Conservation (phyloP, 2,113 vertebrate genomes). For the Amblyornis subalaris region DNA sequence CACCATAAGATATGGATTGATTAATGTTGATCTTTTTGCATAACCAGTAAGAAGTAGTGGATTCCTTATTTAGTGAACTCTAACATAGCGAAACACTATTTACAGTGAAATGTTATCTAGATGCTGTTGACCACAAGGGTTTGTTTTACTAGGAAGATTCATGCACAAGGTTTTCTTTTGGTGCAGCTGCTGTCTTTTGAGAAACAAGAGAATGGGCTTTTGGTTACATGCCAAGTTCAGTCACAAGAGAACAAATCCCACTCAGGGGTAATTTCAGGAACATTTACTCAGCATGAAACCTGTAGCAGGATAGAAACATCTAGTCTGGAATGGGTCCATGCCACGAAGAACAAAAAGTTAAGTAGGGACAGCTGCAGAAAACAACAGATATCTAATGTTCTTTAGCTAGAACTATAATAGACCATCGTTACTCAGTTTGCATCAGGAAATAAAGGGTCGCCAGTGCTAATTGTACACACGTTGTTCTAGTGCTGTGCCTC, state of each 20-base stretch:
- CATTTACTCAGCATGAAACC: neutral
- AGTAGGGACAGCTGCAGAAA: neutral
- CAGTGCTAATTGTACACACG: neutral
- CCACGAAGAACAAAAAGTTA: neutral
- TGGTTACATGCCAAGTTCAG: neutral
- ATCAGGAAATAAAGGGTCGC: neutral
- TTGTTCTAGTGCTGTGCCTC: neutral
- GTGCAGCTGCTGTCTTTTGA: neutral
- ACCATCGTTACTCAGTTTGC: neutral
- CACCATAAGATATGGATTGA: neutral
- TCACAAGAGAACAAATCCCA: neutral
- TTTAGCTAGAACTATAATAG: neutral
- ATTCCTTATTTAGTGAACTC: neutral
- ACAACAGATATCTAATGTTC: neutral
- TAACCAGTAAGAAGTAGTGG: neutral
- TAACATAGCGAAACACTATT: neutral
- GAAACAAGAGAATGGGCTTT: neutral
- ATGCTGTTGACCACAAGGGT: neutral
- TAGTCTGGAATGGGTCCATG: neutral
- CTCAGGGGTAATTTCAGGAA: neutral
- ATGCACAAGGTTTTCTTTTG: neutral
- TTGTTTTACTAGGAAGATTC: neutral
- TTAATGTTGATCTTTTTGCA: neutral
- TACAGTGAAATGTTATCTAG: neutral
- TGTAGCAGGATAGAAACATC: neutral